These are phyloP conservation scores for Drosophila mettleri DNA, from an alignment of 2,888 invertebrate genomes.

Conservation along the genomic window DNA sequence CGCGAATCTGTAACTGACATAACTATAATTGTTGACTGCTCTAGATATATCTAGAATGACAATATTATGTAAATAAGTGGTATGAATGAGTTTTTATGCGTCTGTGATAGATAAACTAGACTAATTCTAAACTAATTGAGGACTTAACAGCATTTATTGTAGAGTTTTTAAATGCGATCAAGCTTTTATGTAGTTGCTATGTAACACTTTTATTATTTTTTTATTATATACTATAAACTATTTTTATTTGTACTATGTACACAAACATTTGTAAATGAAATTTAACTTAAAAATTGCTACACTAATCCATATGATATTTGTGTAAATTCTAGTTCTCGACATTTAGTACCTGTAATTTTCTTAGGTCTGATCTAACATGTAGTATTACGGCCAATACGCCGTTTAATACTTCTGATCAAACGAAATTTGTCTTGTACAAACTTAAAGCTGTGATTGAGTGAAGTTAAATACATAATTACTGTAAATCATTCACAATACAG, in stretches of 20 bases:
- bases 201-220: conserved; percentile 43
- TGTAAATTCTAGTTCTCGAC: conserved; percentile 47
- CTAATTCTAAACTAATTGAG: conserved; percentile 37
- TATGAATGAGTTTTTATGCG: conserved; percentile 48
- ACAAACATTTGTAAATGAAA: conserved; percentile 57
- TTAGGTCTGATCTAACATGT: conserved; percentile 50
- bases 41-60: conserved; percentile 30
- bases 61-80: conserved; percentile 62
- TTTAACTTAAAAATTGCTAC: conserved; percentile 34
- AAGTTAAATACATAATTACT: conserved; percentile 48
- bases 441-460: conserved; percentile 70
- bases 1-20: conserved; percentile 42
- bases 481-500: conserved; percentile 65
- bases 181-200: conserved; percentile 65
- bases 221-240: conserved; percentile 39
- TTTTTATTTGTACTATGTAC: conserved; percentile 60
- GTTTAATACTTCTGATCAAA: conserved; percentile 34
- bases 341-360: conserved; percentile 49
- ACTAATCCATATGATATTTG: conserved; percentile 47
- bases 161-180: conserved; percentile 55
- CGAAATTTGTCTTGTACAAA: conserved; percentile 51
- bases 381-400: conserved; percentile 39
- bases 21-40: conserved; percentile 53
- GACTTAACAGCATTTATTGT: conserved; percentile 58
- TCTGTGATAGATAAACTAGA: conserved; percentile 38